Percentiles rank a stretch among this genome's conserved stretches.
Conservation (phyloP, 2,797 vertebrate genomes). For the Thalassophryne amazonica region DNA sequence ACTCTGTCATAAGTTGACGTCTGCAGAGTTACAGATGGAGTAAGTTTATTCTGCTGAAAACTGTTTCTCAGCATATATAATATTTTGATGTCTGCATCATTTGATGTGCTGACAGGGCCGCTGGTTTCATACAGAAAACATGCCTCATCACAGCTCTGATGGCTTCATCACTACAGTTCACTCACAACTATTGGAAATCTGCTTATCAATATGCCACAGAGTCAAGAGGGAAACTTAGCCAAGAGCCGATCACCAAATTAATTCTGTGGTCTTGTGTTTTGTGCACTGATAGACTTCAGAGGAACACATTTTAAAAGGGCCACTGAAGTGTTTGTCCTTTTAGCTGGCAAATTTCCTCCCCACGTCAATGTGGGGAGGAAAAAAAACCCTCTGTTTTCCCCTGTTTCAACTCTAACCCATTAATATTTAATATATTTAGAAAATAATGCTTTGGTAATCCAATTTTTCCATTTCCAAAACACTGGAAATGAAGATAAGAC, state of each 20-base stretch:
- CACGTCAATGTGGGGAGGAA: no score
- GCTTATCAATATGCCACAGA: constrained; percentile 4
- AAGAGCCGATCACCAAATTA: constrained; percentile 15
- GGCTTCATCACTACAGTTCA: not conserved
- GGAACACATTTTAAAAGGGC: constrained; percentile 4
- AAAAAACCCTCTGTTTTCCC: no score
- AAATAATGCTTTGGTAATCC: no score
- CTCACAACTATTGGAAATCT: constrained; percentile 4
- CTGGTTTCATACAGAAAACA: not conserved
- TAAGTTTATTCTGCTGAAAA: not conserved
- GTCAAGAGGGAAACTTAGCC: not conserved
- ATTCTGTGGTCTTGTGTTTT: constrained; percentile 19
- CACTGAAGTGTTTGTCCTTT: constrained; percentile 5
- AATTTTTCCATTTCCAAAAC: no score
- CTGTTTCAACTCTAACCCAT: no score
- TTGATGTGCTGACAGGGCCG: not conserved
- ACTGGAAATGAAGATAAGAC: no score
- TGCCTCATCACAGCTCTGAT: not conserved
- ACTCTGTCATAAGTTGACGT: no score
- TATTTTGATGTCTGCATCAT: not conserved
- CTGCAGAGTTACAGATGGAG: not conserved
- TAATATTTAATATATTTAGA: no score
- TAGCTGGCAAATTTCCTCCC: no score
- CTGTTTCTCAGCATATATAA: not conserved
- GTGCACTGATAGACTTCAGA: constrained; percentile 4